Evolutionary conservation across 2,113 vertebrate genomes (phyloP), one percentile per base, ranked within the genome.

Genomic region (Herpetotheres cachinnans): DNA sequence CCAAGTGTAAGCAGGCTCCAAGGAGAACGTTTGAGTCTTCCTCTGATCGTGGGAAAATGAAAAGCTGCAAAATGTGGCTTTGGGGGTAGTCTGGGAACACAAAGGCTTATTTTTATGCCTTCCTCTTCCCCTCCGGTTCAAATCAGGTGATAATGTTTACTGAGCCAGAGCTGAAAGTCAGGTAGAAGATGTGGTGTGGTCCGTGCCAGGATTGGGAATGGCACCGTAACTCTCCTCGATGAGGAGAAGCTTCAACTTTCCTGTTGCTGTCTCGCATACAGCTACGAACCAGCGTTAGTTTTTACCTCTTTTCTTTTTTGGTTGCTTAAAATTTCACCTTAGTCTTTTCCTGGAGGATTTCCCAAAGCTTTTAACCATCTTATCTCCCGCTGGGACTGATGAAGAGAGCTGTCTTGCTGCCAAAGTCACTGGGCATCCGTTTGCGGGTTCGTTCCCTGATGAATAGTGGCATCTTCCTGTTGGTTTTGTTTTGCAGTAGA

Each of bases 131-230:
- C 44, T 17, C 46, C 15, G 20, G 52, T 50, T 72, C 54, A 50
- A 25, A 13, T 61, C 87, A 81, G 94, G 95, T 91, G 95, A 65
- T 59, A 15, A 13, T 19, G 80, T 73, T 93, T 78, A 7, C 91
- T 1, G 65, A 82, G 65, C 69, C 65, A 10, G 90, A 55, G 95
- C 72, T 34, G 56, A 1, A 2, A 21, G 92, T 13, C 82, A 44
- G 74, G 87, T 32, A 49, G 5, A 77, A 93, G 90, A 66, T 2
- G 22, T 38, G 92, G 92, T 3, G 19, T 38, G 87, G 81, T 32
- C 6, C 1, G 22, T 59, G 84, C 70, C n/a, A 1, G 79, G 71
- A 47, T 40, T 27, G 30, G 89, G 92, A 93, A 11, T 3, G 56
- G 93, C 78, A 32, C 59, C 10, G 4, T 4, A 21, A 16, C 52